Conservation (phyloP, 2,888 invertebrate genomes). For the Philonicus albiceps region DNA sequence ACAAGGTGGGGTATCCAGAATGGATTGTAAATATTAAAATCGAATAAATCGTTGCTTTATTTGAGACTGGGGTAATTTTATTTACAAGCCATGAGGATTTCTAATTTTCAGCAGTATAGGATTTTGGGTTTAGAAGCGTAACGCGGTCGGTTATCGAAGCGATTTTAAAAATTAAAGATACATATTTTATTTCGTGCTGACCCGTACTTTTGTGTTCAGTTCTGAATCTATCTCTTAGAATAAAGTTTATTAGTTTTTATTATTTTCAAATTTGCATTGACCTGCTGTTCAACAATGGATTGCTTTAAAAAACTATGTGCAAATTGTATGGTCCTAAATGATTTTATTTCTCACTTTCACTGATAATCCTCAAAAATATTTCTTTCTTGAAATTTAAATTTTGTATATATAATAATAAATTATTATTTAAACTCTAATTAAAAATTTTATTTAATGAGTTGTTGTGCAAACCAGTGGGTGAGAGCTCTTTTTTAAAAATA, state of each 20-base stretch:
- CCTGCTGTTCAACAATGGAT: not conserved
- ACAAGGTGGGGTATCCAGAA: not conserved
- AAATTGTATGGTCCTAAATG: not conserved
- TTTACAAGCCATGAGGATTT: not conserved
- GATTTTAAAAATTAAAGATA: not conserved
- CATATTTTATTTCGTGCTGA: not conserved
- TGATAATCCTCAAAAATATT: not conserved
- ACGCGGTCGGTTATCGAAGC: not conserved
- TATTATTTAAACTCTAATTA: not conserved
- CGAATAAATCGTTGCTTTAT: not conserved
- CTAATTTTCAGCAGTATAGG: not conserved
- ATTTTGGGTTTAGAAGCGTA: not conserved
- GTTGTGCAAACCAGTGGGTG: too few relatives aligned
- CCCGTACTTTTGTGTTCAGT: not conserved
- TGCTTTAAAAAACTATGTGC: not conserved
- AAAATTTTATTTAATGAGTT: not conserved
- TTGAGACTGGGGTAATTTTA: not conserved
- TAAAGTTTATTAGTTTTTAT: not conserved
- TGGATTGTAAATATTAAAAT: not conserved
- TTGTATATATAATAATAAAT: not conserved
- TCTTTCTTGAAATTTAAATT: not conserved
- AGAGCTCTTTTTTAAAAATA: too few relatives aligned
- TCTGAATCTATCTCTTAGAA: not conserved
- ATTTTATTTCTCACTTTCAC: not conserved
- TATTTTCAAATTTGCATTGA: not conserved